A percentile compares a stretch with the other conserved stretches of the same genome.
These are phyloP conservation scores for Oscheius sp. DNA, from an alignment of 2,888 invertebrate genomes.

Conservation along the genomic window DNA sequence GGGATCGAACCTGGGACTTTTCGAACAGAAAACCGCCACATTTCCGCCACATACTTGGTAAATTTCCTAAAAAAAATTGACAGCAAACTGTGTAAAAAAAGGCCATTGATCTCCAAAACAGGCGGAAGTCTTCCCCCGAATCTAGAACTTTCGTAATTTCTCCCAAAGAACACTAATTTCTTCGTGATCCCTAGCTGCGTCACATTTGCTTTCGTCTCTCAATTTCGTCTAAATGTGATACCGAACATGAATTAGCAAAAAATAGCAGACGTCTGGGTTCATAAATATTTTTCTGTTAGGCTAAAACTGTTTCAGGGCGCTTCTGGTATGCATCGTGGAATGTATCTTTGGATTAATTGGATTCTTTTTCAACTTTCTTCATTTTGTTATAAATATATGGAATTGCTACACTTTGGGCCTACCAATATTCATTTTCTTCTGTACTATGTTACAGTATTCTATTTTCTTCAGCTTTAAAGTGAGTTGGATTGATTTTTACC, in stretches of 20 bases:
- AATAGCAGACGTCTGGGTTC: neutral
- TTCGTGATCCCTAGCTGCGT: too few species aligned
- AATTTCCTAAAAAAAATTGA: too few species aligned
- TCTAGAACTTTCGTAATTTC: too few species aligned
- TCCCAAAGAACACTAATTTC: too few species aligned
- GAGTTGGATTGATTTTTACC: neutral
- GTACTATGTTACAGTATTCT: constrained; percentile 66
- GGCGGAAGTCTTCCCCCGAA: too few species aligned
- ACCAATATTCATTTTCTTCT: constrained; percentile 63
- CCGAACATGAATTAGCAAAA: neutral
- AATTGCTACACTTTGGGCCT: constrained; percentile 52
- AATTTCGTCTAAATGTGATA: too few species aligned
- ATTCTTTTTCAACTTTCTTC: constrained; percentile 64
- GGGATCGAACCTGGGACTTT: too few species aligned
- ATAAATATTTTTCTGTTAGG: neutral
- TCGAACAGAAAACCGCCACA: too few species aligned
- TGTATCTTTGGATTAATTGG: constrained; percentile 63
- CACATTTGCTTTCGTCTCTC: too few species aligned
- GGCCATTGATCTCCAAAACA: too few species aligned
- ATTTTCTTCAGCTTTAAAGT: constrained; percentile 71
- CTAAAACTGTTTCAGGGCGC: constrained; percentile 57
- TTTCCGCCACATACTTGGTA: too few species aligned
- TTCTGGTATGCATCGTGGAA: constrained; percentile 69
- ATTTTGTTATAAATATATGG: constrained; percentile 65
- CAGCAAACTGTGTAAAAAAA: too few species aligned